Evolutionary conservation across 2,888 invertebrate species (phyloP).

Genomic region (Folsomia candida): DNA sequence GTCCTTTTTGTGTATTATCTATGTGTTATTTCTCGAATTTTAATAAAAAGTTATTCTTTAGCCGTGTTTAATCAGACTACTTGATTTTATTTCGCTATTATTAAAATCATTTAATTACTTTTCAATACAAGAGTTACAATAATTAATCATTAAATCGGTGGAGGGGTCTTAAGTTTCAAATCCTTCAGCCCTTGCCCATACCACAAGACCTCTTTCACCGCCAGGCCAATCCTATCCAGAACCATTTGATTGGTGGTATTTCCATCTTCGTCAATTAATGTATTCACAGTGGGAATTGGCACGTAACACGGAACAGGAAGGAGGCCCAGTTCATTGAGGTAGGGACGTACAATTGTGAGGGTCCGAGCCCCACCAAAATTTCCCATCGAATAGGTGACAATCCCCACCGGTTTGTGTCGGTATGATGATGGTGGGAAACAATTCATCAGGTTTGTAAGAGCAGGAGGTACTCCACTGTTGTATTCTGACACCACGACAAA

Average conservation of each 20-base stretch:
- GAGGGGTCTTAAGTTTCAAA: background rate
- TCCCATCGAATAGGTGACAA: conserved; percentile 52
- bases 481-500: conserved; percentile 55
- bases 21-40: background rate
- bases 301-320: conserved; percentile 34
- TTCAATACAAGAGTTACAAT: too few species aligned
- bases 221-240: conserved; percentile 26
- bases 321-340: conserved; percentile 48
- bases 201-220: conserved; percentile 55
- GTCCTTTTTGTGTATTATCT: background rate
- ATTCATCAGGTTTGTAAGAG: conserved; percentile 55
- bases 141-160: background rate
- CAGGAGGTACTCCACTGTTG: conserved; percentile 55
- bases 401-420: conserved; percentile 52
- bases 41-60: too few species aligned
- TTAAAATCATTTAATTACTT: too few species aligned
- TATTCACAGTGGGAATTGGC: conserved; percentile 36
- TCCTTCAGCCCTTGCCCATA: conserved; percentile 53
- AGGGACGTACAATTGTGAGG: conserved; percentile 41
- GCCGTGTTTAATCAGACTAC: too few species aligned
- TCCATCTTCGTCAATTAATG: conserved; percentile 35
- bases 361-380: conserved; percentile 46
- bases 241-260: conserved; percentile 27
- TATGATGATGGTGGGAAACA: conserved; percentile 54
- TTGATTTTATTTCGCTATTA: too few species aligned